Evolutionary conservation across 2,797 vertebrate genomes (phyloP).

Genomic region (Rhinichthys osculus): DNA sequence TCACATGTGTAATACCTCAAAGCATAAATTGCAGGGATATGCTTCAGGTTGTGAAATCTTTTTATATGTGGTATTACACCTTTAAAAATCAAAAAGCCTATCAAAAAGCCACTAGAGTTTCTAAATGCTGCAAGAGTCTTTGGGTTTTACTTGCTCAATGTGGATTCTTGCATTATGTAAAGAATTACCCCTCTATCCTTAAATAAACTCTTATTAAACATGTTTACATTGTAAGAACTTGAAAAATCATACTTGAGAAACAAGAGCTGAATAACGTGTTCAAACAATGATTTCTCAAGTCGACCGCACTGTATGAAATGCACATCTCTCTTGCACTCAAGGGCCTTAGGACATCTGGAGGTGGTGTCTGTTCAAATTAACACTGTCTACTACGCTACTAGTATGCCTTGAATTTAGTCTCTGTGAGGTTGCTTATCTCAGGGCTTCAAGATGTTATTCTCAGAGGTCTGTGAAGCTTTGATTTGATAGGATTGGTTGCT

Average conservation of each 20-base stretch:
- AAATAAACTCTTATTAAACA: neutral
- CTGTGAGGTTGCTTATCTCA: neutral
- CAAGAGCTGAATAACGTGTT: no score
- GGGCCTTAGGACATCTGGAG: constrained; percentile 25
- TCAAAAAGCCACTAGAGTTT: neutral
- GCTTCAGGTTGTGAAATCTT: neutral
- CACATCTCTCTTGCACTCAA: neutral
- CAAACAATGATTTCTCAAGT: no score
- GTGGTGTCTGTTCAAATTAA: constrained; percentile 20
- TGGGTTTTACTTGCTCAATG: neutral
- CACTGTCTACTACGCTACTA: neutral
- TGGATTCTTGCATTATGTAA: neutral
- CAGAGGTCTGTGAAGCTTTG: constrained; percentile 21
- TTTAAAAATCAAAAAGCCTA: neutral
- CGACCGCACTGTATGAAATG: constrained; percentile 15
- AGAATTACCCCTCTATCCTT: neutral
- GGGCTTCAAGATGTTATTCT: neutral
- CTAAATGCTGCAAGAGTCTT: neutral
- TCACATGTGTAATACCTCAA: neutral
- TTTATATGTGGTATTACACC: neutral
- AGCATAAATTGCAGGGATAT: neutral
- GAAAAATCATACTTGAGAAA: neutral
- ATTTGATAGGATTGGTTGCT: neutral
- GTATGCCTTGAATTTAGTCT: neutral
- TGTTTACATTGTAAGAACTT: constrained; percentile 12